Conservation (phyloP, 2,797 vertebrate species). For the Aselliscus stoliczkanus region DNA sequence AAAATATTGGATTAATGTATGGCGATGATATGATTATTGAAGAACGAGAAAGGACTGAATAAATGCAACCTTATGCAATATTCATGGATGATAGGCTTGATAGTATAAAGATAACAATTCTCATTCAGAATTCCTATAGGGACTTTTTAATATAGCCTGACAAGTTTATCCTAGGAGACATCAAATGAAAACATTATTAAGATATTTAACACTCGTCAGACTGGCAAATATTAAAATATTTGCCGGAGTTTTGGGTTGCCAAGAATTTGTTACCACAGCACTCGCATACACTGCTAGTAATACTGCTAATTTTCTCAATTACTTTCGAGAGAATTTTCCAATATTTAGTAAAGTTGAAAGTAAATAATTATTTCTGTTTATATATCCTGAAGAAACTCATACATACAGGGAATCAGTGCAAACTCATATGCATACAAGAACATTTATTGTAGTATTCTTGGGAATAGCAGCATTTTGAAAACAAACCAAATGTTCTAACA, state of each 20-base stretch:
- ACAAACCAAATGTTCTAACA: background rate
- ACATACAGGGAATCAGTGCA: background rate
- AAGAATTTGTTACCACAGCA: background rate
- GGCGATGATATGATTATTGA: background rate
- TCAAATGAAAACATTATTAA: background rate
- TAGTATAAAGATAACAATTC: background rate
- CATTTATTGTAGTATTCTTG: background rate
- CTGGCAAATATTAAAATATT: background rate
- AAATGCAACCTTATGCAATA: background rate
- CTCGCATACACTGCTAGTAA: background rate
- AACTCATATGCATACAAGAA: background rate
- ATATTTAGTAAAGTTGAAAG: background rate
- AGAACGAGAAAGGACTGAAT: background rate
- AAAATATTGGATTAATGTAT: background rate
- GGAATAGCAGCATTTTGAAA: conserved; percentile 15
- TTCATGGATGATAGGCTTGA: background rate
- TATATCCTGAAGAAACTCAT: background rate
- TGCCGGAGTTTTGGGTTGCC: background rate
- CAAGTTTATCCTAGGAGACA: background rate
- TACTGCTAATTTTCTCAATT: background rate
- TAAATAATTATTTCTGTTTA: background rate
- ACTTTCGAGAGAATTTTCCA: background rate
- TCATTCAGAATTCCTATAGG: background rate
- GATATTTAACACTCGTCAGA: background rate
- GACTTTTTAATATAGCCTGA: background rate